These are phyloP conservation scores for Coelopa frigida DNA, from an alignment of 1,140 invertebrate species.

Conservation along the genomic window DNA sequence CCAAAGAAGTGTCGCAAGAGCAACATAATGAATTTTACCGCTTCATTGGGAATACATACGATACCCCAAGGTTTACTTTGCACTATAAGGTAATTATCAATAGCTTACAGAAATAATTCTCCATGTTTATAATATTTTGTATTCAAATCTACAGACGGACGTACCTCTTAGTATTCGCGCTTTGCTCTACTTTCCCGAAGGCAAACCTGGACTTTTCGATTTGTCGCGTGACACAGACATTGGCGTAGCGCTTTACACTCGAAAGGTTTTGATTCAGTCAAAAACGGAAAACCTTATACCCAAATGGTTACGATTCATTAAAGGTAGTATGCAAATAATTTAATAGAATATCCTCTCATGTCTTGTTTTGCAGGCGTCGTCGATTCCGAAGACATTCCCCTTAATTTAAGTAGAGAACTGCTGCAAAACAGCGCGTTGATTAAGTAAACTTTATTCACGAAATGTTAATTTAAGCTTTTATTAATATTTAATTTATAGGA, in stretches of 20 bases:
- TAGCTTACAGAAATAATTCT: no score
- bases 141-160: slow-evolving; percentile 56
- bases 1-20: slow-evolving; percentile 75
- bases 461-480: not conserved
- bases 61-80: slow-evolving; percentile 73
- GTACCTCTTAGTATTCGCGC: slow-evolving; percentile 86
- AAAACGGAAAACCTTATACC: slow-evolving; percentile 86
- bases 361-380: slow-evolving; percentile 63
- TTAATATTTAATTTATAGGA: slow-evolving; percentile 49
- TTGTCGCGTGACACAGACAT: slow-evolving; percentile 73
- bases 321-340: slow-evolving; percentile 49
- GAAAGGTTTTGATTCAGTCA: slow-evolving; percentile 84
- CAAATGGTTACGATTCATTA: slow-evolving; percentile 90
- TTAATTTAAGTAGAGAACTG: slow-evolving; percentile 92
- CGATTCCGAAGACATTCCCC: slow-evolving; percentile 95
- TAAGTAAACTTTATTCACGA: slow-evolving; percentile 51
- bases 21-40: slow-evolving; percentile 89
- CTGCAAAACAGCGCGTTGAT: slow-evolving; percentile 91
- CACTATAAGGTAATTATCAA: slow-evolving; percentile 70
- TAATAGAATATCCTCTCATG: slow-evolving; percentile 7
- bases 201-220: slow-evolving; percentile 83
- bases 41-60: slow-evolving; percentile 78
- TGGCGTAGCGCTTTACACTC: slow-evolving; percentile 82
- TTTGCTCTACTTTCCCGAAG: slow-evolving; percentile 87
- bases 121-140: not conserved